phyloP scores from a whole-genome alignment of 2,888 invertebrate species.

The Andrena dorsata region DNA sequence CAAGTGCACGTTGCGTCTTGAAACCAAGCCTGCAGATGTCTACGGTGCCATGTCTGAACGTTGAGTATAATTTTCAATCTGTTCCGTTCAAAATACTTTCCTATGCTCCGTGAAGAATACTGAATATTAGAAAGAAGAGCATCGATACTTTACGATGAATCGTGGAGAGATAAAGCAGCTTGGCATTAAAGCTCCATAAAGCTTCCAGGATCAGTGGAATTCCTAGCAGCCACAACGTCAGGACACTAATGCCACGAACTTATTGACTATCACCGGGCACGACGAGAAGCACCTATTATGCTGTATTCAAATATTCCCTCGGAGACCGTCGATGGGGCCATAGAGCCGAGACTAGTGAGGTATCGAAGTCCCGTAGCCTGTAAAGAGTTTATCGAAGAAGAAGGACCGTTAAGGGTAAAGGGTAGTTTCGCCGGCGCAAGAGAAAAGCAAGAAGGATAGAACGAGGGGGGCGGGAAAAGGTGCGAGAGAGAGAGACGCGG shows the following conservation, averaged over 20 bases:
- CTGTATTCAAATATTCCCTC: conserved; percentile 54
- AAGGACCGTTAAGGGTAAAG: conserved; percentile 80
- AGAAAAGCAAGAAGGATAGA: conserved; percentile 52
- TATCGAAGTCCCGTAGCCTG: conserved; percentile 72
- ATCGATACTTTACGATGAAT: neutral
- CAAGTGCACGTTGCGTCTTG: conserved; percentile 81
- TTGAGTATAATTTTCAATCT: neutral
- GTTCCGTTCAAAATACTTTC: neutral
- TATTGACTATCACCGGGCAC: conserved; percentile 10
- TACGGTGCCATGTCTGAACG: neutral
- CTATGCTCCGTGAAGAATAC: too few species aligned
- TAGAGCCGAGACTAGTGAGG: conserved; percentile 50
- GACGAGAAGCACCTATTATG: conserved; percentile 23
- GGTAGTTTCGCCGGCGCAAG: conserved; percentile 76
- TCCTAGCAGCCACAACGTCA: neutral
- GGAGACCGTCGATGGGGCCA: conserved; percentile 33
- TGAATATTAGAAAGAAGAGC: too few species aligned
- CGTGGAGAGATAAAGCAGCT: neutral
- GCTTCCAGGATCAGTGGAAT: neutral
- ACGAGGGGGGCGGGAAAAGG: conserved; percentile 38
- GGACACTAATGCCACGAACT: conserved; percentile 17
- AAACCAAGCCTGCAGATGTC: conserved; percentile 23
- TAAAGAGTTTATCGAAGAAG: conserved; percentile 81
- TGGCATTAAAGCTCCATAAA: neutral
- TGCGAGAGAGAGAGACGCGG: conserved; percentile 37